These are phyloP conservation scores for Carabus problematicus DNA, from an alignment of 2,888 invertebrate species.

Conservation along the genomic window DNA sequence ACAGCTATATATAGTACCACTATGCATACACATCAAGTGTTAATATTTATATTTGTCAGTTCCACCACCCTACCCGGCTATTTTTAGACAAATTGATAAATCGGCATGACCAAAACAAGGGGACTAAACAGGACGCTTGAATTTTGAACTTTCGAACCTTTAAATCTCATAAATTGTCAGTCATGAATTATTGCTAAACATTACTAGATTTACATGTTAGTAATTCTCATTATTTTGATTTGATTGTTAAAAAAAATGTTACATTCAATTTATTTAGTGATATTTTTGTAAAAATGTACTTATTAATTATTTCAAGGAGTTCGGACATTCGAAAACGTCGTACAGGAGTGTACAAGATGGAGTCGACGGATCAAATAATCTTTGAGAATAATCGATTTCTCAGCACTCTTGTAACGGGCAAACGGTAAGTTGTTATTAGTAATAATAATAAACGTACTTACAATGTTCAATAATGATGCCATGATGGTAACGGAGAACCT, in stretches of 20 bases:
- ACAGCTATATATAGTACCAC: no score
- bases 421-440: constrained; percentile 54
- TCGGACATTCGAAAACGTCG: constrained; percentile 51
- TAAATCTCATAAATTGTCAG: background rate
- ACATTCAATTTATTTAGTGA: no score
- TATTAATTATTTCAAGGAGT: constrained; percentile 37
- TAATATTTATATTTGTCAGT: no score
- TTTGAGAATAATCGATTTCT: constrained; percentile 58
- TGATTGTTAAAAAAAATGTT: no score
- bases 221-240: no score
- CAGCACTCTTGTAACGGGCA: constrained; percentile 57
- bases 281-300: no score
- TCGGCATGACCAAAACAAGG: constrained; percentile 20
- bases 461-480: constrained; percentile 19
- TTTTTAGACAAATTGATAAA: constrained; percentile 7
- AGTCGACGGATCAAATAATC: constrained; percentile 53
- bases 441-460: constrained; percentile 17
- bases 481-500: constrained; percentile 14
- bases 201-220: no score
- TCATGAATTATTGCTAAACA: no score
- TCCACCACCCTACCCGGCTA: no score
- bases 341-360: constrained; percentile 56
- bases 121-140: constrained; percentile 16
- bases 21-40: no score
- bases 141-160: constrained; percentile 27